Evolutionary conservation across 2,797 vertebrate genomes (phyloP).

Genomic region (Rhinatrema bivittatum): DNA sequence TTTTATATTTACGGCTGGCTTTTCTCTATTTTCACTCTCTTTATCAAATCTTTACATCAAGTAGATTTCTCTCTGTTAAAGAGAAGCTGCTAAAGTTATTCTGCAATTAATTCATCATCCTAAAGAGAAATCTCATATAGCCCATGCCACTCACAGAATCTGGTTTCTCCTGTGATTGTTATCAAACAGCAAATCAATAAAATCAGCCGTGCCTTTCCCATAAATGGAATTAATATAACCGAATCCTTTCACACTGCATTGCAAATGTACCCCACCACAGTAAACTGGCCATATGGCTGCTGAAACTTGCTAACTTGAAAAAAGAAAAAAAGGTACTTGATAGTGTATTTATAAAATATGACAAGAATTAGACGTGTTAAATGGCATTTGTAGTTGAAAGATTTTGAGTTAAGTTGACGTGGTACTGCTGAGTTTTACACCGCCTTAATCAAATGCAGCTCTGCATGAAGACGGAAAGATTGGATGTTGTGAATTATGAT

Average conservation of each 20-base stretch:
- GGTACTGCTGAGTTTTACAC: slow-evolving; percentile 23
- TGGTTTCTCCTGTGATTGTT: too few relatives aligned
- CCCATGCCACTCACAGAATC: too few relatives aligned
- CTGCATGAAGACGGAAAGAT: slow-evolving; percentile 24
- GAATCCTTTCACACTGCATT: slow-evolving; percentile 3
- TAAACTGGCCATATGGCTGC: background rate
- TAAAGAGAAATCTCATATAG: too few relatives aligned
- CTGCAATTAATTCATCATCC: too few relatives aligned
- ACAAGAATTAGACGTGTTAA: slow-evolving; percentile 6
- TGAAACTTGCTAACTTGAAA: slow-evolving; percentile 2
- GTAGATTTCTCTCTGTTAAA: too few relatives aligned
- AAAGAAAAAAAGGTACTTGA: slow-evolving; percentile 17
- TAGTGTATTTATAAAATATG: slow-evolving; percentile 20
- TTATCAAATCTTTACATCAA: too few relatives aligned
- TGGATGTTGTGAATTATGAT: slow-evolving; percentile 38
- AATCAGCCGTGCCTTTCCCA: too few relatives aligned
- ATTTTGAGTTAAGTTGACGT: slow-evolving; percentile 30
- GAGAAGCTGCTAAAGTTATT: too few relatives aligned
- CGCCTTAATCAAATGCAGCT: slow-evolving; percentile 36
- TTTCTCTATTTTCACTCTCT: too few relatives aligned
- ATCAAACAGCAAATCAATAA: too few relatives aligned
- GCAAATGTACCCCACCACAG: slow-evolving; percentile 5
- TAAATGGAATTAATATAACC: too few relatives aligned
- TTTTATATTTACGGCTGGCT: too few relatives aligned
- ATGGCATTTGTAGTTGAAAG: slow-evolving; percentile 20